Evolutionary conservation across 2,888 invertebrate genomes (phyloP), one percentile per base, ranked within the genome.

Genomic region (Chaetogeoica ovagalla): DNA sequence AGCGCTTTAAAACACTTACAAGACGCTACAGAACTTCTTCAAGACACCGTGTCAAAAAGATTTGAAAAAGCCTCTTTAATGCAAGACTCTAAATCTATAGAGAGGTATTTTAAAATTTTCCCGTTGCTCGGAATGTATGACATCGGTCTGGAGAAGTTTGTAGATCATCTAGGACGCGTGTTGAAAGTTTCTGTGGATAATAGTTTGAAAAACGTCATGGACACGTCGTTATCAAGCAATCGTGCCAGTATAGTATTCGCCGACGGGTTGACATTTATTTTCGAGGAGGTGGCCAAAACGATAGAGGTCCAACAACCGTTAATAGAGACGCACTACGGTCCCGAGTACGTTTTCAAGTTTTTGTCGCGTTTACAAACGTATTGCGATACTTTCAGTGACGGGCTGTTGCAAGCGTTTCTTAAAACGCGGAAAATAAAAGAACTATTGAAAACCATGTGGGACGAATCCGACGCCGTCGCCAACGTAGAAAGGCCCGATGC

Each of bases 51-150:
- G 2, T 90, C 91, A 70, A 90, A 89, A 74, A 92, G 95, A 85
- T 97, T 98, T 86, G 95, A 96, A 84, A 96, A 96, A 85, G 96
- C 98, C 7, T 94, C 97, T 0, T 90, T 91, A 81, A 91, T 91
- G 73, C 94, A 94, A 84, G 97, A 98, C 86, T 89, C 95, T 63
- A 93, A 94, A 0, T 93, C 94, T 0, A 94, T 98, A 23, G 97
- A 98, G 86, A 89, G 98, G 79, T 95, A 98, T 86, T 98, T 98
- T 86, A 98, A 98, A 87, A 92, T 99, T 85, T 99, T 98, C 87
- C 98, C 99, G 0, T 89, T 98, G 82, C 89, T 99, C 13, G 96
- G 96, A 23, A 92, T 95, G 87, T 94, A 97, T 82, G 91, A 93
- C 62, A 94, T 95, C 84, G 98, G 98, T 0, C 90, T 99, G 19